Percentiles rank a stretch among this genome's conserved stretches.
Evolutionary conservation across 2,888 invertebrate species (phyloP).

Genomic region (Drosophila bunnanda): DNA sequence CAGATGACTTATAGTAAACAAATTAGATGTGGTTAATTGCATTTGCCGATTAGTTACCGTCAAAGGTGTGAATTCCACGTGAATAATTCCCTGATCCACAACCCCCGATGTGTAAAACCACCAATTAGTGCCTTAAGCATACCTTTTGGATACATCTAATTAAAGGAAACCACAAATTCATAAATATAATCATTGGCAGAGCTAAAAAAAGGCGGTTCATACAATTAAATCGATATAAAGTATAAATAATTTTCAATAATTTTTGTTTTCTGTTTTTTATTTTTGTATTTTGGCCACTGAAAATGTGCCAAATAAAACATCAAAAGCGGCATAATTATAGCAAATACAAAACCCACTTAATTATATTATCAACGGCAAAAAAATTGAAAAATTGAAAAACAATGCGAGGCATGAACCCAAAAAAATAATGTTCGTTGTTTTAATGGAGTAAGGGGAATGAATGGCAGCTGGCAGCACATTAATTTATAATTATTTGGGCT

Average conservation of each 20-base stretch:
- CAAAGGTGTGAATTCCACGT: conserved; percentile 3
- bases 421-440: conserved; percentile 16
- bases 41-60: conserved; percentile 10
- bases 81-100: conserved; percentile 27
- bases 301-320: conserved; percentile 37
- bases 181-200: conserved; percentile 47
- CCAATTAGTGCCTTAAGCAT: conserved; percentile 51
- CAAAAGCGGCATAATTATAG: conserved; percentile 68
- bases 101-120: conserved; percentile 47
- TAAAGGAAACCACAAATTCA: conserved; percentile 49
- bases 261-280: conserved; percentile 6
- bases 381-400: conserved; percentile 27
- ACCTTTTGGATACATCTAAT: conserved; percentile 41
- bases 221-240: conserved; percentile 58
- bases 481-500: conserved; percentile 61
- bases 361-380: conserved; percentile 43
- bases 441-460: conserved; percentile 12
- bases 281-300: not conserved
- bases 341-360: conserved; percentile 54
- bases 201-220: conserved; percentile 29
- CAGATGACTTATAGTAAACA: not conserved
- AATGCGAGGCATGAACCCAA: conserved; percentile 16
- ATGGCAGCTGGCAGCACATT: conserved; percentile 52
- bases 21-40: conserved; percentile 3
- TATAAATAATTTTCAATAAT: conserved; percentile 41